Conservation (phyloP, 2,113 vertebrate species). For the Phyllostomus discolor region DNA sequence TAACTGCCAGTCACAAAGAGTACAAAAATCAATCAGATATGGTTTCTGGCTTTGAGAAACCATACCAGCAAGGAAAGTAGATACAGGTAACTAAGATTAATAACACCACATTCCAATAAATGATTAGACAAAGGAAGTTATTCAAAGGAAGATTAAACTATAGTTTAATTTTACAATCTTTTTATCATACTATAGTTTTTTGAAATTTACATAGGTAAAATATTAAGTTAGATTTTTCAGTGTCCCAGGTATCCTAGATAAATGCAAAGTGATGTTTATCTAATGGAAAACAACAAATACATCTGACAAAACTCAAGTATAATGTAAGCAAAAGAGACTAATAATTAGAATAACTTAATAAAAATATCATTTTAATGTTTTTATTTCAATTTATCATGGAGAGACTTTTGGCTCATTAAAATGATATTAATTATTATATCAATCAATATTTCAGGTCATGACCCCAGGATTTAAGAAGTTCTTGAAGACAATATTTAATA, state of each 20-base stretch:
- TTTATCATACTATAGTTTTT: not conserved
- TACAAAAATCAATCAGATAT: not conserved
- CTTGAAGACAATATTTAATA: not conserved
- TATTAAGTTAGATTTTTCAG: not conserved
- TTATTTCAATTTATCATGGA: not conserved
- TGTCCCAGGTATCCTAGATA: not conserved
- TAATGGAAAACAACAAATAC: not conserved
- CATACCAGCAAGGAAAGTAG: not conserved
- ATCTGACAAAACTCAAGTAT: conserved; percentile 8
- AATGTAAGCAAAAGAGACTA: not conserved
- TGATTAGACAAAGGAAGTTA: not conserved
- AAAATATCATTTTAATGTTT: not conserved
- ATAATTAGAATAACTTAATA: conserved; percentile 1
- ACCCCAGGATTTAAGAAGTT: conserved; percentile 43
- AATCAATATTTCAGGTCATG: conserved; percentile 45
- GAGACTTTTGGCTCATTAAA: not conserved
- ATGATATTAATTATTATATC: conserved; percentile 8
- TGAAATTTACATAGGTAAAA: not conserved
- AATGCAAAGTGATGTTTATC: not conserved
- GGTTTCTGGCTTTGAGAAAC: not conserved
- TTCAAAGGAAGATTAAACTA: not conserved
- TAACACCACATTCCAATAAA: not conserved
- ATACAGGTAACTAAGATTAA: not conserved
- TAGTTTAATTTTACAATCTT: not conserved
- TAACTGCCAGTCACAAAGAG: not conserved